These are phyloP conservation scores for Micromesistius poutassou DNA, from an alignment of 2,797 vertebrate species.

Conservation along the genomic window DNA sequence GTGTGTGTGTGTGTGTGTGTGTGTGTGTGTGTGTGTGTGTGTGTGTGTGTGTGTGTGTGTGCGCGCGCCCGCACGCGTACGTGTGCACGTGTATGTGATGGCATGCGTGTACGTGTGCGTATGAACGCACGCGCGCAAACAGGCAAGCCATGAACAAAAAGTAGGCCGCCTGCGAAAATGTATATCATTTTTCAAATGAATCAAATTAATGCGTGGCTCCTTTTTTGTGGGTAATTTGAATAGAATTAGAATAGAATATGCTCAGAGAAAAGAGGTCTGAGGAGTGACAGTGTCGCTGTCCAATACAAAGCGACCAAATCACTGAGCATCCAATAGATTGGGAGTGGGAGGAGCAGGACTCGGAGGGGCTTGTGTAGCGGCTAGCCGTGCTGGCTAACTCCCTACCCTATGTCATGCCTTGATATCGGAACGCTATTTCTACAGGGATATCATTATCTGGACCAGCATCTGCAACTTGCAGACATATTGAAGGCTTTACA, in stretches of 20 bases:
- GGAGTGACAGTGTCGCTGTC: slow-evolving; percentile 28
- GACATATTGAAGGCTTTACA: slow-evolving; percentile 32
- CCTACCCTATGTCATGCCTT: slow-evolving; percentile 59
- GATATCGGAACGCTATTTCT: slow-evolving; percentile 66
- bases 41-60: not conserved
- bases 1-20: no score
- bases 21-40: no score
- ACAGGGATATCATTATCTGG: slow-evolving; percentile 57
- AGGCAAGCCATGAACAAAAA: not conserved
- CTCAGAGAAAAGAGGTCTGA: no score
- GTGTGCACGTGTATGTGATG: no score
- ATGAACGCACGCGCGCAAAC: not conserved
- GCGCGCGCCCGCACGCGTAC: no score
- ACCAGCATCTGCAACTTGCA: slow-evolving; percentile 47
- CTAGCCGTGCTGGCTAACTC: slow-evolving; percentile 44
- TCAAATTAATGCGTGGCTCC: not conserved
- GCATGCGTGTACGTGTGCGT: not conserved
- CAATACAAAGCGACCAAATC: slow-evolving; percentile 29
- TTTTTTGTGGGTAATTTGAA: not conserved
- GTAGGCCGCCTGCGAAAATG: not conserved
- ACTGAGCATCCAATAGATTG: slow-evolving; percentile 40
- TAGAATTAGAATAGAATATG: not conserved
- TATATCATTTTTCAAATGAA: not conserved
- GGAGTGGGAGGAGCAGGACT: slow-evolving; percentile 16
- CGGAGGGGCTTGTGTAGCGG: slow-evolving; percentile 43